A percentile compares a stretch with the other conserved stretches of the same genome.
Evolutionary conservation across 2,888 invertebrate species (phyloP).

Genomic region (Stegophylla sp.): DNA sequence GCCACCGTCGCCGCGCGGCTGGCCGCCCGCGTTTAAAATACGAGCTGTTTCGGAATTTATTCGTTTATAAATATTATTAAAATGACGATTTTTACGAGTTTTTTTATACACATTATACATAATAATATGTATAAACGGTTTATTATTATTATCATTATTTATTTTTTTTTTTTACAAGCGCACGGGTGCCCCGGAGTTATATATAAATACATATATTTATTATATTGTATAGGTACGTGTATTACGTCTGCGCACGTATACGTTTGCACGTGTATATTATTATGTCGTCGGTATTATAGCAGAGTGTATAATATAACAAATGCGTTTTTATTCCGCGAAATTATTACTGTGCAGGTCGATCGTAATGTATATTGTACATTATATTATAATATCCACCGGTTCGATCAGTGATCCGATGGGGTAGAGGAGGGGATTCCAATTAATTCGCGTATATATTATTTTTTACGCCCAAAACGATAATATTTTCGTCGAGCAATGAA

Average conservation of each 20-base stretch:
- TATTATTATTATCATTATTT: slow-evolving; percentile 36
- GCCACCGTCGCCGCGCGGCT: slow-evolving; percentile 7
- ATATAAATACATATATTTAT: not conserved
- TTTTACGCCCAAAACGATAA: slow-evolving; percentile 46
- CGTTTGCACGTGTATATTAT: not conserved
- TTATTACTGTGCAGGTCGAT: not conserved
- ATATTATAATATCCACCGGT: too few relatives aligned
- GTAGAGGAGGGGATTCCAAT: slow-evolving; percentile 54
- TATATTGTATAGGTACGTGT: not conserved
- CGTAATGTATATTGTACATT: not conserved
- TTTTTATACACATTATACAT: not conserved
- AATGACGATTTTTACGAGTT: slow-evolving; percentile 47
- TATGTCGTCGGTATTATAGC: too few relatives aligned
- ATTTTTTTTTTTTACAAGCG: slow-evolving; percentile 2
- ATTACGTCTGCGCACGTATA: not conserved
- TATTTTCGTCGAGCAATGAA: slow-evolving; percentile 33
- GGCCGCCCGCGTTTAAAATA: slow-evolving; percentile 34
- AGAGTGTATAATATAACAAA: not conserved
- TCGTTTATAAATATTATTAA: slow-evolving; percentile 55
- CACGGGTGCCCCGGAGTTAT: not conserved
- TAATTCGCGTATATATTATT: slow-evolving; percentile 23
- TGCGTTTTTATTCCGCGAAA: too few relatives aligned
- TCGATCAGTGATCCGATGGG: slow-evolving; percentile 6
- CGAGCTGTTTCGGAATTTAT: slow-evolving; percentile 54
- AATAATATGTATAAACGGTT: slow-evolving; percentile 3